These are phyloP conservation scores for Enteromius paludinosus DNA, from an alignment of 2,797 vertebrate species.

Conservation along the genomic window DNA sequence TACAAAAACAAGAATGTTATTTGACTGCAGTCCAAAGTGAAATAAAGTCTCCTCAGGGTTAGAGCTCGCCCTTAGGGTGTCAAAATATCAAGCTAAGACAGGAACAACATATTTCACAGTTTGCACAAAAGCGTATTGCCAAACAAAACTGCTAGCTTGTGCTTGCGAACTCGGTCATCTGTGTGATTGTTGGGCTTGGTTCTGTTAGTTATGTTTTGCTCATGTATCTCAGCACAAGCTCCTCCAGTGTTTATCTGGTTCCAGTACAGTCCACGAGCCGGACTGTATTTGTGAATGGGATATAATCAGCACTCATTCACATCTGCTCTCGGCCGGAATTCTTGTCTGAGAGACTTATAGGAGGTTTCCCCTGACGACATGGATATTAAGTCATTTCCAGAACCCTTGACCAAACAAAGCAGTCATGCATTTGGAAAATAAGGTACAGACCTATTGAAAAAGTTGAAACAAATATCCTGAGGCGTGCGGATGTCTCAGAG, in stretches of 20 bases:
- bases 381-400: background rate
- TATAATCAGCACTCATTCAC: slow-evolving; percentile 5
- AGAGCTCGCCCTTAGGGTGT: background rate
- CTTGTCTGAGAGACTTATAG: background rate
- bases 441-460: background rate
- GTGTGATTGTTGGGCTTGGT: background rate
- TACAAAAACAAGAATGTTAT: too few species aligned
- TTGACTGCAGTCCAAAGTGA: background rate
- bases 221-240: background rate
- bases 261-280: background rate
- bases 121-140: background rate
- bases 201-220: background rate
- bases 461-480: background rate
- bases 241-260: background rate
- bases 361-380: slow-evolving; percentile 14
- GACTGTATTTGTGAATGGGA: slow-evolving; percentile 25
- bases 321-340: slow-evolving; percentile 20
- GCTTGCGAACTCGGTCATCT: background rate
- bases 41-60: background rate
- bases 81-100: slow-evolving; percentile 8
- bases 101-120: background rate
- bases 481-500: background rate
- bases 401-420: background rate
- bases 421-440: background rate
- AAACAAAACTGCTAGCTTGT: background rate